Evolutionary conservation across 2,888 invertebrate genomes (phyloP).

Genomic region (Priocnemis perturbator): DNA sequence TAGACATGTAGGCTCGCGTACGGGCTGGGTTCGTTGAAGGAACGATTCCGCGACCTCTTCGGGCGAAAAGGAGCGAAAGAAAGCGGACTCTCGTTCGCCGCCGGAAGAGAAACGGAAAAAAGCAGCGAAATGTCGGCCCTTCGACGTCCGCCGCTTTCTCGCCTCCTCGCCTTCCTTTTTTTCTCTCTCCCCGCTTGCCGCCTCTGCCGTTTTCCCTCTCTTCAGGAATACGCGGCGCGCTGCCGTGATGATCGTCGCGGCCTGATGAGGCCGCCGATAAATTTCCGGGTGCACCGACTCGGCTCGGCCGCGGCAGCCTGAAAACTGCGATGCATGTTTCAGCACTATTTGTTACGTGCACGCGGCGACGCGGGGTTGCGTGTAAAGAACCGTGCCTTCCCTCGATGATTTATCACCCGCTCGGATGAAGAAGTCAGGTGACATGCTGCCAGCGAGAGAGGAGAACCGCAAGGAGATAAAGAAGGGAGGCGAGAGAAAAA

Average conservation of each 20-base stretch:
- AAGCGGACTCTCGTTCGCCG: too few relatives aligned
- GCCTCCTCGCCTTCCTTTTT: neutral
- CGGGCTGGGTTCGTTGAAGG: too few relatives aligned
- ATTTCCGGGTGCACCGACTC: conserved; percentile 11
- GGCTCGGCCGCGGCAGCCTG: conserved; percentile 14
- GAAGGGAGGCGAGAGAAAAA: conserved; percentile 2
- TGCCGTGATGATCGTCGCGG: conserved; percentile 4
- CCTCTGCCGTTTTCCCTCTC: neutral
- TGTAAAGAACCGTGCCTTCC: conserved; percentile 36
- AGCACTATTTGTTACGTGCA: conserved; percentile 46
- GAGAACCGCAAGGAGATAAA: conserved; percentile 18
- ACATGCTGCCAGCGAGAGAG: conserved; percentile 22
- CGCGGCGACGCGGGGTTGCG: conserved; percentile 30
- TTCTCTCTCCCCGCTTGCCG: neutral
- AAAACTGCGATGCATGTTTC: conserved; percentile 40
- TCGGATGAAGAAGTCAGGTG: conserved; percentile 48
- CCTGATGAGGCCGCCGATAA: conserved; percentile 43
- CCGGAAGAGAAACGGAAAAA: too few relatives aligned
- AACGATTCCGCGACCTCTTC: neutral
- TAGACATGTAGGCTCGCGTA: conserved; percentile 1
- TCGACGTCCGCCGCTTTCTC: neutral
- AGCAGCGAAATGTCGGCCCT: too few relatives aligned
- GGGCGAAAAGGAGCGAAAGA: neutral
- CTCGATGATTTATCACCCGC: conserved; percentile 50
- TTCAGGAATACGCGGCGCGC: neutral